Conservation (phyloP, 2,113 vertebrate species). For the Myotis yumanensis region DNA sequence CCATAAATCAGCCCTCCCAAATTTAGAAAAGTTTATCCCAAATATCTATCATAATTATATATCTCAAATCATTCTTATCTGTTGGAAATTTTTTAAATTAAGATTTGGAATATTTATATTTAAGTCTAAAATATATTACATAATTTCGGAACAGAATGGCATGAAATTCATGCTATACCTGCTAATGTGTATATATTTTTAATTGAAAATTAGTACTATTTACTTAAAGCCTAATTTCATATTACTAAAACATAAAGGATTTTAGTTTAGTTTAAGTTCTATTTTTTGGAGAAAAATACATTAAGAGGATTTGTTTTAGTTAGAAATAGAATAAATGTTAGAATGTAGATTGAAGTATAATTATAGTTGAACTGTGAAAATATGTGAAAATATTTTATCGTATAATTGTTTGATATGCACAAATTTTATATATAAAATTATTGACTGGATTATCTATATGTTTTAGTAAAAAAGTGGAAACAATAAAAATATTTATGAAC, state of each 20-base stretch:
- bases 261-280: conserved; percentile 12
- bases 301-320: not conserved
- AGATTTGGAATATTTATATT: not conserved
- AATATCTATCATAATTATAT: not conserved
- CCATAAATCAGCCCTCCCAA: not conserved
- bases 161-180: not conserved
- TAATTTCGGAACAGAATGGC: not conserved
- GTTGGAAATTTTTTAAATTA: not conserved
- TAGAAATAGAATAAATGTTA: not conserved
- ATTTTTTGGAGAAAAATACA: not conserved
- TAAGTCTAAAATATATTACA: not conserved
- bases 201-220: not conserved
- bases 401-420: not conserved
- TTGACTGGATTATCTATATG: not conserved
- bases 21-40: not conserved
- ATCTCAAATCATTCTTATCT: not conserved
- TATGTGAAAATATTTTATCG: not conserved
- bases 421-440: not conserved
- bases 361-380: not conserved
- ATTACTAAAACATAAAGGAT: not conserved
- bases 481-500: not conserved
- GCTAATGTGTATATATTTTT: not conserved
- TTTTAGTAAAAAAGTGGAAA: not conserved
- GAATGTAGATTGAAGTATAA: conserved; percentile 6
- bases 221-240: not conserved